Percentiles rank a stretch among this genome's conserved stretches.
These are phyloP conservation scores for Pitangus sulphuratus DNA, from an alignment of 2,797 vertebrate species.

Conservation along the genomic window DNA sequence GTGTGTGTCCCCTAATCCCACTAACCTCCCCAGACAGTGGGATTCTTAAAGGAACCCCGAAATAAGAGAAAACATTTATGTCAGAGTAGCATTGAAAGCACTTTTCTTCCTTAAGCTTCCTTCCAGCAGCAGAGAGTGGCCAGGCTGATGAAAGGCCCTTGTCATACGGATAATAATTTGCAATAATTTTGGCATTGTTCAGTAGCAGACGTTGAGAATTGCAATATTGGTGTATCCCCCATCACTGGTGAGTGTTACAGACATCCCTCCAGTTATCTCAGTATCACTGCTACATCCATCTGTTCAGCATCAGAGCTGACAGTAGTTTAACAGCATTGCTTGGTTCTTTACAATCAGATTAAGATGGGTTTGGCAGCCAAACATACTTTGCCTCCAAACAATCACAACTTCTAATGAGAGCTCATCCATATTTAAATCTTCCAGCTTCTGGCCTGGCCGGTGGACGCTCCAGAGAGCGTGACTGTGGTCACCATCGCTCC, in stretches of 20 bases:
- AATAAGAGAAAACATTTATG: not conserved
- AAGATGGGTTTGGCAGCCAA: constrained; percentile 23
- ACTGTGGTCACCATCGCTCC: constrained; percentile 89
- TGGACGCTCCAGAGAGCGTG: constrained; percentile 78
- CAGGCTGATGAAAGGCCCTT: not conserved
- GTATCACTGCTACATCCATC: not conserved
- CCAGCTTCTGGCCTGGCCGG: constrained; percentile 89
- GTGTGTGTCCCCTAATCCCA: not conserved
- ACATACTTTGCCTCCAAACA: not conserved
- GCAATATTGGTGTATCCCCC: not conserved
- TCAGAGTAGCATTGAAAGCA: not conserved
- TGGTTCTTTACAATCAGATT: constrained; percentile 31
- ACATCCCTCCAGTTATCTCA: not conserved
- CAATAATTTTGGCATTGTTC: not conserved
- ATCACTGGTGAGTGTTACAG: not conserved
- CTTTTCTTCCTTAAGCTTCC: not conserved
- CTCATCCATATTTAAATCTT: not conserved
- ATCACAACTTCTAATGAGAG: not conserved
- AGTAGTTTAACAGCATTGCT: not conserved
- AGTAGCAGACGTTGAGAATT: not conserved
- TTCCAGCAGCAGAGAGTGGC: not conserved
- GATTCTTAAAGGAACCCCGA: not conserved
- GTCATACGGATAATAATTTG: not conserved
- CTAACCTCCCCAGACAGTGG: not conserved
- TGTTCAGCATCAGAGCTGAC: constrained; percentile 9